These are phyloP conservation scores for Rhynchopsitta pachyrhyncha DNA, from an alignment of 2,113 vertebrate species.

Conservation along the genomic window DNA sequence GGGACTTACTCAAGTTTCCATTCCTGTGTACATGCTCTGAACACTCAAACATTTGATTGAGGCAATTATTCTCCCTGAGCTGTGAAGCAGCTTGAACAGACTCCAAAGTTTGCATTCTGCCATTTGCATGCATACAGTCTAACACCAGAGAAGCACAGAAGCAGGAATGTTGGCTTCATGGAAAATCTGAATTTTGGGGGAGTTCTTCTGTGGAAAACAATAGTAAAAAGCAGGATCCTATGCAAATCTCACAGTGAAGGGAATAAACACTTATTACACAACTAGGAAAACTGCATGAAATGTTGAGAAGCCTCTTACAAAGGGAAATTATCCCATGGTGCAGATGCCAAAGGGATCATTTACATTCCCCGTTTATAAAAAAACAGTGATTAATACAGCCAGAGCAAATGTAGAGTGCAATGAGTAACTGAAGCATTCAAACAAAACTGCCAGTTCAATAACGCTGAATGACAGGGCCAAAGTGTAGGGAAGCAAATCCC, in stretches of 20 bases:
- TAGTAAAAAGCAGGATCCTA: background rate
- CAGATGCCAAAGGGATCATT: constrained; percentile 33
- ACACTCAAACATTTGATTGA: background rate
- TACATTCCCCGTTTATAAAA: constrained; percentile 14
- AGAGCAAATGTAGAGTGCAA: constrained; percentile 47
- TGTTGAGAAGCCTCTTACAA: background rate
- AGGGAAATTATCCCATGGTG: background rate
- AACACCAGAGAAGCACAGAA: background rate
- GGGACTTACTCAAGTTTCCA: background rate
- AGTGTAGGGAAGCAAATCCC: constrained; percentile 22
- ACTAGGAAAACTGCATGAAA: background rate
- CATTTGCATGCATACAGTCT: background rate
- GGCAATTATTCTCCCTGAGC: background rate
- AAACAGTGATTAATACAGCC: constrained; percentile 31
- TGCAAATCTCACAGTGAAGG: background rate
- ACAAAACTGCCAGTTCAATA: constrained; percentile 33
- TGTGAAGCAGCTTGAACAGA: background rate
- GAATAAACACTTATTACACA: background rate
- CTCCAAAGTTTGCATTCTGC: background rate
- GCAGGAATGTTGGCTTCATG: background rate
- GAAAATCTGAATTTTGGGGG: background rate
- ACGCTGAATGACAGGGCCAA: constrained; percentile 1
- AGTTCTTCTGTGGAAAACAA: background rate
- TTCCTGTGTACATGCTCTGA: rapidly evolving
- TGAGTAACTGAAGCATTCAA: constrained; percentile 41